Evolutionary conservation across 2,797 vertebrate genomes (phyloP), one percentile per base, ranked within the genome.

Genomic region (Tachyglossus aculeatus): DNA sequence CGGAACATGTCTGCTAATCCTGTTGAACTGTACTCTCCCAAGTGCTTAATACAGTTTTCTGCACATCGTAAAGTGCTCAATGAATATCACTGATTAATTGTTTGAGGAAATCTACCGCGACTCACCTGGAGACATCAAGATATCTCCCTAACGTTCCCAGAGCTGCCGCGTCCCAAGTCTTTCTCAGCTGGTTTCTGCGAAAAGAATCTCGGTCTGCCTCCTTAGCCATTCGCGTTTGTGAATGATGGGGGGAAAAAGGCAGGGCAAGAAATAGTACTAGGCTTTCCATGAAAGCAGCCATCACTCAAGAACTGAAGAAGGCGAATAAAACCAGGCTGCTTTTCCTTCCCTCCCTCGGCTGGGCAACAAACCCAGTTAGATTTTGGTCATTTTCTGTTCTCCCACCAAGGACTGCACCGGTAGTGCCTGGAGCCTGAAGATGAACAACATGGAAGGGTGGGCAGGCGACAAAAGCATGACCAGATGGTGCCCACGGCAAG

Each of bases 171-270:
- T n/a, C n/a, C n/a, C 53, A 52, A 63, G 65, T 62, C 41, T 39
- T 62, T 56, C 33, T 61, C 55, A 13, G 51, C 21, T 7, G 41
- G 27, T 41, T 45, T 43, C 38, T 60, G 50, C 9, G 29, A 77
- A 45, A 73, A 48, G 27, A 64, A 61, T 13, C 59, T 54, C 47
- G 37, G 25, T 36, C 56, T 74, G 59, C 34, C 37, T 50, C 64
- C 44, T 38, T 15, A 52, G n/a, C 54, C 4, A 0, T 27, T 37
- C 36, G 37, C 48, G 54, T 53, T 53, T 77, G 47, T 44, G 61
- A 9, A 4, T 32, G 51, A 54, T 66, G 55, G 63, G 80, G 74
- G 67, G 31, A 80, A n/a, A n/a, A n/a, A 71, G 64, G 36, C 25
- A 1, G 45, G 80, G 64, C 9, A n/a, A 63, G 36, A 22, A 68